These are phyloP conservation scores for Tadarida brasiliensis DNA, from an alignment of 2,797 vertebrate species.

Conservation along the genomic window DNA sequence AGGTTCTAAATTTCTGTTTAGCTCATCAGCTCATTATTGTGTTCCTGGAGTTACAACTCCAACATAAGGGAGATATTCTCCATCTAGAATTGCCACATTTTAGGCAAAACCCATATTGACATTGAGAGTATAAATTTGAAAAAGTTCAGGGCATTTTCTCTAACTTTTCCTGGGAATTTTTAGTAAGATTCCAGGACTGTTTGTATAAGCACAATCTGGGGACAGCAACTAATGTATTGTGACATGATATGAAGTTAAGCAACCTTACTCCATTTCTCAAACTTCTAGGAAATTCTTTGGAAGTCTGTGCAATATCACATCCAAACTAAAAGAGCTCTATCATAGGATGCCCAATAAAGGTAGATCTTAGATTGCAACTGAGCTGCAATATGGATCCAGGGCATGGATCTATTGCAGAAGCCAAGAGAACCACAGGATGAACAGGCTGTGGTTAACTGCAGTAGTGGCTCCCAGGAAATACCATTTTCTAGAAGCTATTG, in stretches of 20 bases:
- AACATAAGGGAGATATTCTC: not conserved
- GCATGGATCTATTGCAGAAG: not conserved
- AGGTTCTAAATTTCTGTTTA: not conserved
- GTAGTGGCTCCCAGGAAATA: not conserved
- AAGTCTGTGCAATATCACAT: not conserved
- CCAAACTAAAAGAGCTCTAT: slow-evolving; percentile 6
- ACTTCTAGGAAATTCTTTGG: not conserved
- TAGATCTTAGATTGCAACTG: not conserved
- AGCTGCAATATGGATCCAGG: not conserved
- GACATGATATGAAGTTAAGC: not conserved
- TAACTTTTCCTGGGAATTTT: not conserved
- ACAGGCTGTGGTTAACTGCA: not conserved
- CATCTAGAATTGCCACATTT: not conserved
- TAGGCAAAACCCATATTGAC: not conserved
- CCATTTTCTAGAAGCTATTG: not conserved
- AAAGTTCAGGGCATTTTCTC: not conserved
- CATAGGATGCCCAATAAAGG: not conserved
- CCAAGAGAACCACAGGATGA: not conserved
- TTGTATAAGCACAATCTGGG: not conserved
- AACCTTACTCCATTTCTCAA: not conserved
- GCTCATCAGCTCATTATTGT: not conserved
- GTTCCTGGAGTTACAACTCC: not conserved
- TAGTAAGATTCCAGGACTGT: not conserved
- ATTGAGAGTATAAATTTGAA: not conserved
- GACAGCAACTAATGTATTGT: not conserved